phyloP scores from a whole-genome alignment of 2,888 invertebrate species.

The Girardia tigrina region DNA sequence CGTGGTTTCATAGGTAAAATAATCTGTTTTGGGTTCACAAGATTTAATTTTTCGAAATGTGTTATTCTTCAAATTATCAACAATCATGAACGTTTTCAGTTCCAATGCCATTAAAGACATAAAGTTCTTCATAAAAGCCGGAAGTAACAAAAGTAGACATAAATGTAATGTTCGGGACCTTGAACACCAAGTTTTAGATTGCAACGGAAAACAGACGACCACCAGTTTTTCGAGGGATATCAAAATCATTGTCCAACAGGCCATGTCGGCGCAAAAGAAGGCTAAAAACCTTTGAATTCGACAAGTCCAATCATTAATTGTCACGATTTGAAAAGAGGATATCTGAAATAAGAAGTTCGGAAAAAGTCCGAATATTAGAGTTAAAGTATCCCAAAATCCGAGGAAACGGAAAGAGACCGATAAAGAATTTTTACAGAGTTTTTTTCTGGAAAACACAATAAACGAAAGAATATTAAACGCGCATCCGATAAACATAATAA shows the following conservation, averaged over 20 bases:
- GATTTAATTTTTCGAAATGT: not conserved
- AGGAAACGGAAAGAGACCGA: slow-evolving; percentile 17
- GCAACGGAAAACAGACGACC: not conserved
- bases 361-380: not conserved
- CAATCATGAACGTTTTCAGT: not conserved
- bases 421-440: not conserved
- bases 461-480: slow-evolving; percentile 1
- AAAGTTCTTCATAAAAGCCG: slow-evolving; percentile 12
- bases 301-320: slow-evolving; percentile 1
- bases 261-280: slow-evolving; percentile 11
- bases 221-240: not conserved
- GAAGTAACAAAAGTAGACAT: not conserved
- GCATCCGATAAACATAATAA: not conserved
- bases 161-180: not conserved
- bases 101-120: not conserved
- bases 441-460: not conserved
- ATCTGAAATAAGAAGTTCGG: not conserved
- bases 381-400: slow-evolving; percentile 1
- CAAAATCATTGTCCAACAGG: slow-evolving; percentile 9
- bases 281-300: slow-evolving; percentile 15
- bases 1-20: not conserved
- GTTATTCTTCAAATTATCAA: not conserved
- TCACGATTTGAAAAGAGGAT: not conserved
- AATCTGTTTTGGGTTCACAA: not conserved
- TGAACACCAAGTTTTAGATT: not conserved